Evolutionary conservation across 2,113 vertebrate species (phyloP).

Genomic region (Myrmophylax atrothorax): DNA sequence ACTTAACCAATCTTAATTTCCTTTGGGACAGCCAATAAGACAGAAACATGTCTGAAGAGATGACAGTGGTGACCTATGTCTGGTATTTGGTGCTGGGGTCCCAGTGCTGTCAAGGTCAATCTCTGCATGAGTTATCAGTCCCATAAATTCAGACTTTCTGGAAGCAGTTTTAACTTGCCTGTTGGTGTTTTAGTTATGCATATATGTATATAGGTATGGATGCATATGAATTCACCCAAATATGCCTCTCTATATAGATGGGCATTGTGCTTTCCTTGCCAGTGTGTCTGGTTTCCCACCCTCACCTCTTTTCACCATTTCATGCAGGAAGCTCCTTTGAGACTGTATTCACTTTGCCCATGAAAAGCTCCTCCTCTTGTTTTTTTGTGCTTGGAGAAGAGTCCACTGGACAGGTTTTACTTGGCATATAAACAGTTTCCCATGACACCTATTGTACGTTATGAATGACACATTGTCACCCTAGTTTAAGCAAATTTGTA

Average conservation of each 20-base stretch:
- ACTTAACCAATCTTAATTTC: background rate
- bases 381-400: background rate
- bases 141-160: background rate
- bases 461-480: background rate
- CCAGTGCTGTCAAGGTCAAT: background rate
- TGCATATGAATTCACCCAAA: background rate
- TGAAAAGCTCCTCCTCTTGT: background rate
- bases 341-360: background rate
- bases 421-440: background rate
- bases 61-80: background rate
- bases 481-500: background rate
- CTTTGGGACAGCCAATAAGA: background rate
- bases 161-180: background rate
- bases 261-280: background rate
- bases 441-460: background rate
- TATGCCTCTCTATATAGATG: fast-evolving
- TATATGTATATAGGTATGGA: background rate
- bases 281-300: background rate
- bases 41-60: background rate
- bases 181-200: background rate
- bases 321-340: background rate
- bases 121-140: background rate
- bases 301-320: background rate
- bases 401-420: background rate
- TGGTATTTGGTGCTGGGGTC: background rate